A percentile compares a stretch with the other conserved stretches of the same genome.
Conservation (phyloP, 2,797 vertebrate species). For the Schizothorax lantsangensis region DNA sequence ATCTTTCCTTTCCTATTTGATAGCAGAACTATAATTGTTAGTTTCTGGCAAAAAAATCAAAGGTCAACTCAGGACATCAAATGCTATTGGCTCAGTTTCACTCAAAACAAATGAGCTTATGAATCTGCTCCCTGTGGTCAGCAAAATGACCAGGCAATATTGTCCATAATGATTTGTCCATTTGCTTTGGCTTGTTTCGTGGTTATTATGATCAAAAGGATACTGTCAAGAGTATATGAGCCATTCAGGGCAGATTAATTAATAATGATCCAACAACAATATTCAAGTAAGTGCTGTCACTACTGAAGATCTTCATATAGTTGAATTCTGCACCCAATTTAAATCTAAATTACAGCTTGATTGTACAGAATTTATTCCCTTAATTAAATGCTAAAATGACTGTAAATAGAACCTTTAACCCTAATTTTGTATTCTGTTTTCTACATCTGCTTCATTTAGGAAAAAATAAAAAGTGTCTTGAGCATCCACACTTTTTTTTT, state of each 20-base stretch:
- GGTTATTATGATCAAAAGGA: constrained; percentile 18
- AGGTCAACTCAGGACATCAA: constrained; percentile 1
- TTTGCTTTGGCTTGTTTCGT: neutral
- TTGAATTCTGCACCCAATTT: neutral
- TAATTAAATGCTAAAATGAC: neutral
- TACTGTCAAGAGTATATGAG: neutral
- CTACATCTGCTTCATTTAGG: neutral
- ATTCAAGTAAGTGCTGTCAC: neutral
- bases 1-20: neutral
- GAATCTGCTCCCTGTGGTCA: constrained; percentile 12
- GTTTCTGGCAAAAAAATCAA: neutral
- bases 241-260: neutral
- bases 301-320: neutral
- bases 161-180: constrained; percentile 3
- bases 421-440: neutral
- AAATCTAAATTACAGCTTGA: neutral
- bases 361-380: neutral
- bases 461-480: neutral
- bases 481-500: neutral
- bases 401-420: neutral
- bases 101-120: constrained; percentile 22
- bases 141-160: neutral
- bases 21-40: constrained; percentile 5
- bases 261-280: neutral
- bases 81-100: constrained; percentile 1